Conservation (phyloP, 1,140 invertebrate genomes). For the Phocides pigmalion region DNA sequence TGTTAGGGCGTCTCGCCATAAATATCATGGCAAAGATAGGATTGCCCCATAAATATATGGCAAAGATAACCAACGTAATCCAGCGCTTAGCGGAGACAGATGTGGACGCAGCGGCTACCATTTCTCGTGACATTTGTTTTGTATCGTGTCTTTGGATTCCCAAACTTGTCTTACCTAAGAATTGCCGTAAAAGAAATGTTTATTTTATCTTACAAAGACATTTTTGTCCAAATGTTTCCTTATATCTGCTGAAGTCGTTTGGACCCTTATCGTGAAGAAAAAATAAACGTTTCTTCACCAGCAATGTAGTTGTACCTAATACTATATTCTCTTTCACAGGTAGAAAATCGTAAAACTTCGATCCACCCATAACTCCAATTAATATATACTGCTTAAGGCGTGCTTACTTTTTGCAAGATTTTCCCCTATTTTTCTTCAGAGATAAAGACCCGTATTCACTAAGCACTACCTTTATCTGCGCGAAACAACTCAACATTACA, state of each 20-base stretch:
- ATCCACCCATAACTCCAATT: no score
- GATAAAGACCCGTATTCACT: conserved; percentile 26
- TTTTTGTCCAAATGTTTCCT: no score
- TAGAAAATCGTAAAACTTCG: no score
- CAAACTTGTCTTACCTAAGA: no score
- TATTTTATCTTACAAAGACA: no score
- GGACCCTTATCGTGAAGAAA: no score
- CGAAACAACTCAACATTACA: conserved; percentile 32
- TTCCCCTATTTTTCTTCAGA: conserved; percentile 2
- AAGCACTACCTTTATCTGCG: conserved; percentile 29
- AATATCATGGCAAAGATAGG: conserved; percentile 20
- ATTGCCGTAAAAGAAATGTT: no score
- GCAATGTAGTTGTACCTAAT: no score
- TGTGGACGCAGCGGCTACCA: neutral
- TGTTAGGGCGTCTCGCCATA: conserved; percentile 4
- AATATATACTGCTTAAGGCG: no score
- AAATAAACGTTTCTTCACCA: no score
- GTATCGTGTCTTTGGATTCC: conserved; percentile 3
- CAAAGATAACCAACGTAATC: conserved; percentile 20
- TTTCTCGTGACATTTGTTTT: conserved; percentile 2
- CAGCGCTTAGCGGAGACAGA: conserved; percentile 21
- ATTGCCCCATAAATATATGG: conserved; percentile 12
- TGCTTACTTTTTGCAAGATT: neutral
- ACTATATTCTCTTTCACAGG: no score
- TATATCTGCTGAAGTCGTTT: no score